Conservation (phyloP, 92 coral and sea anemone genomes). For the Zoanthus sansibaricus region DNA sequence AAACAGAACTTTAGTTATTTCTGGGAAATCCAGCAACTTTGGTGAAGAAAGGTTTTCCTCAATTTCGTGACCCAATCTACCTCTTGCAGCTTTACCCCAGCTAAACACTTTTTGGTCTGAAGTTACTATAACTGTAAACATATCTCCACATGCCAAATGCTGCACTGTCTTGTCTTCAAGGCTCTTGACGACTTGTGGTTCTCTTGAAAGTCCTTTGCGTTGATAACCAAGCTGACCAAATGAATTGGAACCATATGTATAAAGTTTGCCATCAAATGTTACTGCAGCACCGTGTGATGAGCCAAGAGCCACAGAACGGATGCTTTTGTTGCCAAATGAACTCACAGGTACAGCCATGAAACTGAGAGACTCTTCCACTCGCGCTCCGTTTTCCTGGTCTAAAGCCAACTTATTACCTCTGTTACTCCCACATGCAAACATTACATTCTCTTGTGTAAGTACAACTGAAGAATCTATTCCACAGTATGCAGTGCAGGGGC, state of each 20-base stretch:
- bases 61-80: slow-evolving; percentile 82
- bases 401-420: slow-evolving; percentile 94
- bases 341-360: slow-evolving; percentile 59
- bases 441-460: slow-evolving; percentile 71
- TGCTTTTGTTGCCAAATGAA: slow-evolving; percentile 62
- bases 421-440: slow-evolving; percentile 96
- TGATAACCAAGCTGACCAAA: slow-evolving; percentile 98
- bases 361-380: slow-evolving; percentile 74
- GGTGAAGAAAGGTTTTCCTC: slow-evolving; percentile 81
- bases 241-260: slow-evolving; percentile 94
- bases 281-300: slow-evolving; percentile 90
- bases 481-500: slow-evolving; percentile 83
- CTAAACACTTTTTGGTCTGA: slow-evolving; percentile 77
- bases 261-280: slow-evolving; percentile 73
- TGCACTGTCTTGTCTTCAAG: slow-evolving; percentile 67
- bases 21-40: slow-evolving; percentile 66
- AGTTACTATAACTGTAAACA: slow-evolving; percentile 89
- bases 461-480: slow-evolving; percentile 89
- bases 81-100: slow-evolving; percentile 97
- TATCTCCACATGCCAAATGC: slow-evolving; percentile 90
- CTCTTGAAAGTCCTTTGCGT: slow-evolving; percentile 61
- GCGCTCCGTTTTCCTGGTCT: slow-evolving; percentile 52
- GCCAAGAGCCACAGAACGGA: slow-evolving; percentile 85
- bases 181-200: slow-evolving; percentile 81
- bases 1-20: slow-evolving; percentile 74